Evolutionary conservation across 1,140 invertebrate genomes (phyloP).

Genomic region (Babylonia areolata): DNA sequence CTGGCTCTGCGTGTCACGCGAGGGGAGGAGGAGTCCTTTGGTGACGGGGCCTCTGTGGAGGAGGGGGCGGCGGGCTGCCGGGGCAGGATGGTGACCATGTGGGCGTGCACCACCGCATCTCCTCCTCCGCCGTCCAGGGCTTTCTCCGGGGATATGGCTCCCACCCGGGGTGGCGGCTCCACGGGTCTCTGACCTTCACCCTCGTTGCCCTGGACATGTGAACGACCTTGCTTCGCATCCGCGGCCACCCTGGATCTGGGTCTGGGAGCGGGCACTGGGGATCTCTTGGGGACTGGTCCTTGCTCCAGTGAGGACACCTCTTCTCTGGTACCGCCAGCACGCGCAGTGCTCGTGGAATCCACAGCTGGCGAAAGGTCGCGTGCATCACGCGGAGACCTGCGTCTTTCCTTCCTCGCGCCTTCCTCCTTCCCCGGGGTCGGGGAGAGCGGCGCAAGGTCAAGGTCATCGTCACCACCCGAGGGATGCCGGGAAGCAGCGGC

Average conservation of each 20-base stretch:
- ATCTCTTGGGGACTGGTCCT: not conserved
- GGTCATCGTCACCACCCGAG: slow-evolving; percentile 1
- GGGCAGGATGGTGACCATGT: not conserved
- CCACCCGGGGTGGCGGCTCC: too few species aligned
- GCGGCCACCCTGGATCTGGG: not conserved
- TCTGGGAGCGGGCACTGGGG: slow-evolving; percentile 22
- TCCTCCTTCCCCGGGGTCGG: not conserved
- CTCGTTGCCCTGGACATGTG: too few species aligned
- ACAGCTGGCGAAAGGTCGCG: not conserved
- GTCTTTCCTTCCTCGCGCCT: not conserved
- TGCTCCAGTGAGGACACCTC: not conserved
- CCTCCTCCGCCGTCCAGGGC: too few species aligned
- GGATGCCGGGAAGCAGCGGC: slow-evolving; percentile 17
- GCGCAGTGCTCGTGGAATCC: not conserved
- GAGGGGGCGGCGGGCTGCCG: too few species aligned
- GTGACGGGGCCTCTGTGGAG: not conserved
- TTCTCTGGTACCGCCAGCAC: not conserved
- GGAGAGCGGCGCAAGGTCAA: not conserved
- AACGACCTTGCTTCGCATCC: not conserved
- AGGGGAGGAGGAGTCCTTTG: slow-evolving; percentile 51
- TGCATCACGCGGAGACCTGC: not conserved
- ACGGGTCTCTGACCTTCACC: too few species aligned
- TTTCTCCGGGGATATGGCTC: too few species aligned
- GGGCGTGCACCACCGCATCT: not conserved
- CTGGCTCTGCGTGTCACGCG: slow-evolving; percentile 53